Percentiles rank a stretch among this genome's conserved stretches.
Conservation (phyloP, 2,888 invertebrate species). For the Augochlorella aurata region DNA sequence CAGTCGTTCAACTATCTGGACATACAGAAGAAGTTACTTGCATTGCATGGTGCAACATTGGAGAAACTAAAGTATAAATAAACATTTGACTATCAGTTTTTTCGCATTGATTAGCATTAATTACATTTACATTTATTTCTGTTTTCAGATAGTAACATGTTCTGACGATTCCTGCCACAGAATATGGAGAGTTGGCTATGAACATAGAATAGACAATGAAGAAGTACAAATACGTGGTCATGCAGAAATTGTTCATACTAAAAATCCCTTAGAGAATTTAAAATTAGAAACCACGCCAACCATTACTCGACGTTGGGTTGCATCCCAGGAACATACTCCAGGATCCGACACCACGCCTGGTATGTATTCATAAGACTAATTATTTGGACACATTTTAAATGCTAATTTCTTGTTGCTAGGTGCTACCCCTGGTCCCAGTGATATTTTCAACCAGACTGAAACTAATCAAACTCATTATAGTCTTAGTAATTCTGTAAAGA, state of each 20-base stretch:
- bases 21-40: constrained; percentile 94
- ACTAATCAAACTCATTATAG: constrained; percentile 24
- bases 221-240: constrained; percentile 81
- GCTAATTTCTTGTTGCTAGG: constrained; percentile 40
- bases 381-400: background rate
- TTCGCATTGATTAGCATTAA: background rate
- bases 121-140: background rate
- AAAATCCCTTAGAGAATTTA: constrained; percentile 57
- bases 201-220: constrained; percentile 80
- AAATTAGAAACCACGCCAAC: constrained; percentile 76
- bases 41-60: constrained; percentile 89
- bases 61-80: constrained; percentile 83
- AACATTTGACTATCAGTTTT: background rate
- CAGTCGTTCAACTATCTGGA: constrained; percentile 88
- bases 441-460: constrained; percentile 21
- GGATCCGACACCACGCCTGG: constrained; percentile 67
- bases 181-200: constrained; percentile 88
- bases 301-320: constrained; percentile 62
- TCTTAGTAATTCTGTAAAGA: constrained; percentile 63
- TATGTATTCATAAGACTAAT: constrained; percentile 31
- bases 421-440: constrained; percentile 61
- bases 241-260: constrained; percentile 81
- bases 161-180: constrained; percentile 92
- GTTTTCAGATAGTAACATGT: constrained; percentile 85
- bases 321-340: constrained; percentile 70